phyloP scores from a whole-genome alignment of 1,140 invertebrate genomes.

The Gryon sp. region DNA sequence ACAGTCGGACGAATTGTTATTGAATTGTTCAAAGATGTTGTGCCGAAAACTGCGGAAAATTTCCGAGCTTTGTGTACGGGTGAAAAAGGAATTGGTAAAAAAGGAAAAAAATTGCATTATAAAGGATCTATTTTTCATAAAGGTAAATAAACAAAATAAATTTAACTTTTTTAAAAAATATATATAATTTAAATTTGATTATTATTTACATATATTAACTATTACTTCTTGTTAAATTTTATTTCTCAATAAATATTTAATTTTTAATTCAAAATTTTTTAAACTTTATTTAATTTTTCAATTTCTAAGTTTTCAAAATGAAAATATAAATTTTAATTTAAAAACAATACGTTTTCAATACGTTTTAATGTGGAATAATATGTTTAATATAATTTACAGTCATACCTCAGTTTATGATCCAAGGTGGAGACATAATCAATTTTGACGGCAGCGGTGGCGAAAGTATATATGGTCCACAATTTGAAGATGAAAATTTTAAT shows the following conservation, averaged over 20 bases:
- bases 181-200: too few relatives aligned
- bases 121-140: constrained; percentile 88
- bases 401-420: constrained; percentile 88
- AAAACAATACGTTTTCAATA: too few relatives aligned
- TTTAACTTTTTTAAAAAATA: too few relatives aligned
- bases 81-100: constrained; percentile 86
- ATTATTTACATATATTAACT: too few relatives aligned
- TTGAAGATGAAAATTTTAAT: constrained; percentile 94
- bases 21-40: constrained; percentile 90
- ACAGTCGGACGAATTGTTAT: constrained; percentile 90
- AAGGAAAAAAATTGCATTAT: constrained; percentile 86
- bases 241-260: too few relatives aligned
- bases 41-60: constrained; percentile 95
- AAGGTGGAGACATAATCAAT: constrained; percentile 91
- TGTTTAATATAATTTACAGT: constrained; percentile 78
- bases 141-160: too few relatives aligned
- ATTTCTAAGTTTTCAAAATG: too few relatives aligned
- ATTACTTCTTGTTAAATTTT: too few relatives aligned
- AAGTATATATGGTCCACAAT: constrained; percentile 94
- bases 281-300: too few relatives aligned
- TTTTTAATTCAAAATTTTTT: too few relatives aligned
- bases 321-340: constrained; percentile 15
- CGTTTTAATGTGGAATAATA: constrained; percentile 10
- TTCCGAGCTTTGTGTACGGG: constrained; percentile 94
- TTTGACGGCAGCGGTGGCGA: constrained; percentile 93